phyloP scores from a whole-genome alignment of 1,140 invertebrate genomes.

The Chironomus tepperi region DNA sequence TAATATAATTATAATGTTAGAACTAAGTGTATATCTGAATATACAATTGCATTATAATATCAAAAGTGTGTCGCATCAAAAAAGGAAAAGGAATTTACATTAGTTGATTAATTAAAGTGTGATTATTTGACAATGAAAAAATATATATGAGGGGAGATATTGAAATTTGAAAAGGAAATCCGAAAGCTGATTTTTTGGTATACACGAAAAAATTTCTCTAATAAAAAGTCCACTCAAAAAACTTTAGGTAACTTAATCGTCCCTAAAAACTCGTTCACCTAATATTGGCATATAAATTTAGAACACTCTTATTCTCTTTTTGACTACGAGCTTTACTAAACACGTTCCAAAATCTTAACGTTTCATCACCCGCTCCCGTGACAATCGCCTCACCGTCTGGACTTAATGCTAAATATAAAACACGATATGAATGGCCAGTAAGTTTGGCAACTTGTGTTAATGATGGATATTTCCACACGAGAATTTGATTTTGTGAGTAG shows the following conservation, averaged over 20 bases:
- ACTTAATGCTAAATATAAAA: slow-evolving; percentile 94
- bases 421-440: slow-evolving; percentile 95
- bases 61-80: no score
- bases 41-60: no score
- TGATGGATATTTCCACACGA: slow-evolving; percentile 99
- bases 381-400: slow-evolving; percentile 99
- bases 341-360: slow-evolving; percentile 97
- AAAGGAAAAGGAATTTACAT: no score
- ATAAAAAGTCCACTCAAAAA: neutral
- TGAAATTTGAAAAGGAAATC: neutral
- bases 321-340: slow-evolving; percentile 95
- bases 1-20: no score
- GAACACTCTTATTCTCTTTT: slow-evolving; percentile 92
- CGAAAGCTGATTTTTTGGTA: neutral
- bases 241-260: neutral
- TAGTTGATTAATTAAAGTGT: no score
- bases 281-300: slow-evolving; percentile 80
- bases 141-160: no score
- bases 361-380: slow-evolving; percentile 98
- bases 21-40: no score
- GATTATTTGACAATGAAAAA: no score
- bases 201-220: neutral
- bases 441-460: slow-evolving; percentile 91
- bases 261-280: slow-evolving; percentile 30
- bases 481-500: slow-evolving; percentile 98